Percentiles rank a stretch among this genome's conserved stretches.
Evolutionary conservation across 2,797 vertebrate species (phyloP).

Genomic region (Moxostoma hubbsi): DNA sequence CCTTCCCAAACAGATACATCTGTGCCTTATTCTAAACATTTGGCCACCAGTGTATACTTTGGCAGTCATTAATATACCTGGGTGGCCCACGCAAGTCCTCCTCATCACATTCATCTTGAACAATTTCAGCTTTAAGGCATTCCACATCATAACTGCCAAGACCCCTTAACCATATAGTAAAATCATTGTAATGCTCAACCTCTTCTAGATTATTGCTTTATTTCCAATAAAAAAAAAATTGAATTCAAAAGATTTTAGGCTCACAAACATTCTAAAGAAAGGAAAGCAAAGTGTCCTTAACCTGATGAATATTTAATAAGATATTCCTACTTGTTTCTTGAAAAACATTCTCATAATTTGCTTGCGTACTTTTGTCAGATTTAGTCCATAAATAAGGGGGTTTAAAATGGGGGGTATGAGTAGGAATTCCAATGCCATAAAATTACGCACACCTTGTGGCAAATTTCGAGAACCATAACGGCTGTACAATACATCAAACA

Average conservation of each 20-base stretch:
- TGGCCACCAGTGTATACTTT: too few relatives aligned
- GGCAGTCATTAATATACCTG: too few relatives aligned
- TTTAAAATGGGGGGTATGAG: slow-evolving; percentile 57
- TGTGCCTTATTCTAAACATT: too few relatives aligned
- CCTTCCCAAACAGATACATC: too few relatives aligned
- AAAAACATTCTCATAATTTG: slow-evolving; percentile 17
- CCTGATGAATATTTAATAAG: neutral
- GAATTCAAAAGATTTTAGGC: neutral
- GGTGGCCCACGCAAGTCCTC: too few relatives aligned
- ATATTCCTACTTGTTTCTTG: slow-evolving; percentile 10
- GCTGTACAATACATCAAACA: slow-evolving; percentile 58
- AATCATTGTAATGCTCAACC: neutral
- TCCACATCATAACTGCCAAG: too few relatives aligned
- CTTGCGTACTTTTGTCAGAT: slow-evolving; percentile 46
- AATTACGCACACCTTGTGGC: slow-evolving; percentile 48
- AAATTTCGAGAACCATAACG: slow-evolving; percentile 45
- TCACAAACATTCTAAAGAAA: neutral
- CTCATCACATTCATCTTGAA: too few relatives aligned
- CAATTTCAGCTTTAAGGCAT: too few relatives aligned
- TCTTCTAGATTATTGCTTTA: neutral
- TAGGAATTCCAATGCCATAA: slow-evolving; percentile 54
- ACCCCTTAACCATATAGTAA: too few relatives aligned
- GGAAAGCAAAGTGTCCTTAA: neutral
- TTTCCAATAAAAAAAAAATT: neutral
- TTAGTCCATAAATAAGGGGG: slow-evolving; percentile 57